Evolutionary conservation across 2,113 vertebrate species (phyloP), one percentile per base, ranked within the genome.

Genomic region (Dicaeum eximium): DNA sequence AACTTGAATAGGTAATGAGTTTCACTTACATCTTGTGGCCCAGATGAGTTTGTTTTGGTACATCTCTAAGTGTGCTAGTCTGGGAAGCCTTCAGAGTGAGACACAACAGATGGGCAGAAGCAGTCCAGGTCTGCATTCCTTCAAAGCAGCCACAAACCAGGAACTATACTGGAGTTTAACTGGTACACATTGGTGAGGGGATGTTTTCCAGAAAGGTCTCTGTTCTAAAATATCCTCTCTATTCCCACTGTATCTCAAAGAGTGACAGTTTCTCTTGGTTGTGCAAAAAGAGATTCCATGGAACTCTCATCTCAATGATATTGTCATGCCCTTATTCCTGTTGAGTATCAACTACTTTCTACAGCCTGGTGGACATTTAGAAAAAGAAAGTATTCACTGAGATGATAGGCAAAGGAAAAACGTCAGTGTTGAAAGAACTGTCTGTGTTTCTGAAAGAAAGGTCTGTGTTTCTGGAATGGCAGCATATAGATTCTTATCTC

Each of bases 31-130:
- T 53, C 38, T 75, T 50, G 30, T 47, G 65, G 50, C 54, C 47
- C 61, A 88, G 79, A 86, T 88, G 70, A 80, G 57, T 65, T 93
- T 40, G 40, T 58, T 86, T 94, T 53, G 48, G 54, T 65, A 20
- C 61, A 30, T 74, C 50, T 83, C 42, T 74, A 56, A 79, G 62
- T 37, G 45, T 77, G 66, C 6, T 61, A 5, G 11, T 71, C 60
- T 13, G 40, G 86, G 79, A 94, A 94, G 47, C 42, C 58, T 81
- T 37, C 50, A 19, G 48, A 40, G 51, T 86, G 91, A 92, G 84
- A 79, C 53, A 88, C 44, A 75, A n/a, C 79, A 97, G 78, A 79
- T 4, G 10, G 44, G 75, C 80, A 92, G 70, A 71, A 70, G 73
- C 54, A 81, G 57, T 50, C 30, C 65, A 23, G 42, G 30, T 60